These are phyloP conservation scores for Podarcis lilfordi DNA, from an alignment of 2,797 vertebrate species.

Conservation along the genomic window DNA sequence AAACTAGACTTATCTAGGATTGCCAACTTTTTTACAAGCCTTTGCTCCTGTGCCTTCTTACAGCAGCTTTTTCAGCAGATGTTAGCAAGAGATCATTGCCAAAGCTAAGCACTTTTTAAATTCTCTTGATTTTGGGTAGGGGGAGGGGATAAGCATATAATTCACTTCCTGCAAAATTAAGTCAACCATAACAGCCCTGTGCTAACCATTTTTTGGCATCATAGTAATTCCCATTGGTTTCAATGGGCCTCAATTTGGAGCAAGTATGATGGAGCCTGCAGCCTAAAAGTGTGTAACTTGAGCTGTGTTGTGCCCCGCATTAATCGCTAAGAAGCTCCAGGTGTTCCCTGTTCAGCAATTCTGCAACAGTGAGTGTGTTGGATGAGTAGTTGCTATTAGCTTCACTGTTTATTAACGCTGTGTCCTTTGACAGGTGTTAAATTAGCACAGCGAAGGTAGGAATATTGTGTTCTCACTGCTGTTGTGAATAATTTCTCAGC, in stretches of 20 bases:
- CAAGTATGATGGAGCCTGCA: neutral
- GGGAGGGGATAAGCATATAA: neutral
- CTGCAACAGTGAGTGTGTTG: neutral
- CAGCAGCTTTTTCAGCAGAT: neutral
- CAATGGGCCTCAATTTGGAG: neutral
- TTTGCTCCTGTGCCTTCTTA: neutral
- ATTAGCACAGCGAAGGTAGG: neutral
- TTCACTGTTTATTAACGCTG: neutral
- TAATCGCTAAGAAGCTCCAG: neutral
- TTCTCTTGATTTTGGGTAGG: neutral
- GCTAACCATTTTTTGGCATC: neutral
- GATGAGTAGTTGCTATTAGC: neutral
- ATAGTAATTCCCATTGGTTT: neutral
- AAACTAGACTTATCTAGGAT: neutral
- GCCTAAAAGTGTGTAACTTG: neutral
- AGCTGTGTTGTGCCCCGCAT: neutral
- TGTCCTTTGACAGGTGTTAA: neutral
- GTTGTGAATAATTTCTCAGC: neutral
- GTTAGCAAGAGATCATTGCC: neutral
- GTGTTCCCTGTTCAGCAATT: neutral
- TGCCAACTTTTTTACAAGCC: neutral
- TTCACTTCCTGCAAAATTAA: neutral
- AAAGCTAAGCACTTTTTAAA: neutral
- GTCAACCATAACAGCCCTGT: neutral
- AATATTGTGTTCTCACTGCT: neutral